Base-by-base conservation (phyloP, 1,140 invertebrate species). In the Ptiloglossa arizonensis region DNA sequence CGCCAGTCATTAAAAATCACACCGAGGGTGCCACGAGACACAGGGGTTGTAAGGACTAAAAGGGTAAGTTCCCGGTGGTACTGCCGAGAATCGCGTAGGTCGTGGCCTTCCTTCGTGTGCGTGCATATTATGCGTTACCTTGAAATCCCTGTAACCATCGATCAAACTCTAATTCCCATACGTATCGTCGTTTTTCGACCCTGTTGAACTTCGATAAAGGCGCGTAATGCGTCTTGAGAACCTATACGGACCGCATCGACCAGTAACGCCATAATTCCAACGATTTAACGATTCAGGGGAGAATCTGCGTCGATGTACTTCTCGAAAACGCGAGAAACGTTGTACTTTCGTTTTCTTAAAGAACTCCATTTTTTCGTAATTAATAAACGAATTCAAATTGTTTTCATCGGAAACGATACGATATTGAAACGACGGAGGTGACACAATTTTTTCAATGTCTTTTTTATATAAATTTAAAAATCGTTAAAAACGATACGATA, bases 91-190 rank as follows among this genome's bases (percentile, higher is more conserved):
- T 79, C 56, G 38, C 19, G 67, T 15, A 41, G 46, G 17, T 56
- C 44, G 5, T 24, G 15, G 24, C 15, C 54, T 35, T 62, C 46
- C 56, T 50, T n/a, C 22, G 41, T 6, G 5, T 38, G 13, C 52
- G 29, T 35, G 60, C 48, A 48, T 57, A 57, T 72, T 62, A 82
- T 29, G 52, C 22, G 60, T 24, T n/a, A 60, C 68, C 68, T 80
- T 79, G 48, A 74, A 69, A 57, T 75, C 62, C 50, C 69, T 52
- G 57, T 57, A 56, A 74, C 81, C 81, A 85, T 88, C 81, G 76
- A 88, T 87, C 85, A 87, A 76, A 52, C 73, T 17, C 68, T 84
- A 88, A 87, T 87, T 87, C 85, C 70, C 78, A 59, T 75, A 77
- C 75, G 24, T 80, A 50, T 74, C 83, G 54, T 54, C 76, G 71